phyloP scores from a whole-genome alignment of 2,113 vertebrate genomes.

The Tympanuchus pallidicinctus region DNA sequence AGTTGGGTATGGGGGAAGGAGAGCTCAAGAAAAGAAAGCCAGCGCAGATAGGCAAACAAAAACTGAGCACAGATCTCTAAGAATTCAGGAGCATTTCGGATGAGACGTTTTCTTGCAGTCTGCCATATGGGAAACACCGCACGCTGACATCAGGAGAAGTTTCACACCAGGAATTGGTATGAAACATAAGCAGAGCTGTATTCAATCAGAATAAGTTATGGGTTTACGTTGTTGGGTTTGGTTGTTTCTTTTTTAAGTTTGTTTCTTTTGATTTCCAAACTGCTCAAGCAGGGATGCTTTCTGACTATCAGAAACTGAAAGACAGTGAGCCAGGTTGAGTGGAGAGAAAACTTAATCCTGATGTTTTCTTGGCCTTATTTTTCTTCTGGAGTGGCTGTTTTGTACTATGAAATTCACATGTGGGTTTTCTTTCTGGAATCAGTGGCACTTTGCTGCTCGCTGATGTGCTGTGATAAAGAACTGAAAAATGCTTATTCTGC shows the following conservation, averaged over 20 bases:
- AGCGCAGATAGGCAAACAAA: slow-evolving; percentile 40
- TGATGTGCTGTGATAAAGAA: neutral
- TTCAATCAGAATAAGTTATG: slow-evolving; percentile 5
- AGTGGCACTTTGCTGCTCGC: slow-evolving; percentile 12
- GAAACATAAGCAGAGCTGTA: slow-evolving; percentile 34
- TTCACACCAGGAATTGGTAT: slow-evolving; percentile 13
- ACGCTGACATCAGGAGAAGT: neutral
- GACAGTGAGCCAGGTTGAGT: slow-evolving; percentile 8
- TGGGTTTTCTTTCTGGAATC: neutral
- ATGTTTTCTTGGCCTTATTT: slow-evolving; percentile 56
- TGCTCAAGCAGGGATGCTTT: neutral
- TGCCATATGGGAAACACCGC: neutral
- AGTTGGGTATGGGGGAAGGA: neutral
- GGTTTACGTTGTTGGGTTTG: neutral
- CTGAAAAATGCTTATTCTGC: neutral
- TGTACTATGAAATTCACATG: neutral
- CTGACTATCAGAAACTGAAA: neutral
- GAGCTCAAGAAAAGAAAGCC: neutral
- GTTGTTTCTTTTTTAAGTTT: neutral
- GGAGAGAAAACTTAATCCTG: slow-evolving; percentile 1
- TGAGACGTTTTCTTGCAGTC: neutral
- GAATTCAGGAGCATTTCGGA: neutral
- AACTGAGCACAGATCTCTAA: neutral
- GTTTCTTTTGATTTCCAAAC: slow-evolving; percentile 13
- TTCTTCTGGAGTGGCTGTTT: slow-evolving; percentile 21